Evolutionary conservation across 2,113 vertebrate species (phyloP).

Genomic region (Progne subis): DNA sequence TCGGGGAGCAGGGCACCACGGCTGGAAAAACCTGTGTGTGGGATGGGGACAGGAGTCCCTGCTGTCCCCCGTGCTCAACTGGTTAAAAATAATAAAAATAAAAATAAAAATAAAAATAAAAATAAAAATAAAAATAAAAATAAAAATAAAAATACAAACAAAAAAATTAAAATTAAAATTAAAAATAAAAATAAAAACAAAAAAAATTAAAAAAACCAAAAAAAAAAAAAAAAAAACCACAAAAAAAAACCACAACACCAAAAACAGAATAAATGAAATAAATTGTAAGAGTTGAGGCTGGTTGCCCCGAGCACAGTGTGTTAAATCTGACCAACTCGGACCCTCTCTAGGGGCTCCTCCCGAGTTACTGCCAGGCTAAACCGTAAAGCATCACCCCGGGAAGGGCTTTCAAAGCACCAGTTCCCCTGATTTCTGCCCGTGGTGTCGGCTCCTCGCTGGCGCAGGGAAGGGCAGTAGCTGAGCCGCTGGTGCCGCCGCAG

Average conservation of each 20-base stretch:
- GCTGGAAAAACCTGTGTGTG: rapidly evolving
- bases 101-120: too few relatives aligned
- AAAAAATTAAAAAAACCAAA: too few relatives aligned
- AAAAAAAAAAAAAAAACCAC: too few relatives aligned
- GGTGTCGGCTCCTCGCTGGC: rapidly evolving
- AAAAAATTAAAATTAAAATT: too few relatives aligned
- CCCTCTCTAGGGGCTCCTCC: not conserved
- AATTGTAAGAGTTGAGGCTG: not conserved
- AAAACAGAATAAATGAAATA: not conserved
- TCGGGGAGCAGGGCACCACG: rapidly evolving
- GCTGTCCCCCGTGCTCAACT: rapidly evolving
- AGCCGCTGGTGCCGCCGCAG: not conserved
- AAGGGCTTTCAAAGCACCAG: rapidly evolving
- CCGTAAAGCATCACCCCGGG: rapidly evolving
- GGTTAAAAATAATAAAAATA: not conserved
- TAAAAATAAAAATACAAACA: too few relatives aligned
- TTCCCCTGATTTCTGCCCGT: rapidly evolving
- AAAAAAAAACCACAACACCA: too few relatives aligned
- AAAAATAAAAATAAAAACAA: not conserved
- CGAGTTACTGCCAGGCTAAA: not conserved
- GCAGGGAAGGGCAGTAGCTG: rapidly evolving
- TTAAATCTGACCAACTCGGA: rapidly evolving
- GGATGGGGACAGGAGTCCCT: rapidly evolving
- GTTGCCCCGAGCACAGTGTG: not conserved
- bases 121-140: not conserved